Evolutionary conservation across 1,140 invertebrate genomes (phyloP).

Genomic region (Caenorhabditis brenneri): DNA sequence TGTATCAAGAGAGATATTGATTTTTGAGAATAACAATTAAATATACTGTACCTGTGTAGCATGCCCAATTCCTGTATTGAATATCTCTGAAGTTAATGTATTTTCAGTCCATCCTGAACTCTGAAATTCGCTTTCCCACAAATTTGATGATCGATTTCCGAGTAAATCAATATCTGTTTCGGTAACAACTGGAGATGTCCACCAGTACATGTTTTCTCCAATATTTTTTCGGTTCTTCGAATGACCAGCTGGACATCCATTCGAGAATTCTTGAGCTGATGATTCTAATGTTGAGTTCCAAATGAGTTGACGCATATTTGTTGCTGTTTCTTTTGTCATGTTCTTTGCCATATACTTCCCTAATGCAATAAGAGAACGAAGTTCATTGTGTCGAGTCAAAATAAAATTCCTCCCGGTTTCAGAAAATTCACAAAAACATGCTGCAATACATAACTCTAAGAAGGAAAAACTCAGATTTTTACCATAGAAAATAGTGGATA

Average conservation of each 20-base stretch:
- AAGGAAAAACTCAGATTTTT: background rate
- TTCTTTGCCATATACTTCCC: background rate
- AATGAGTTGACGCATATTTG: background rate
- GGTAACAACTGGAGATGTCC: background rate
- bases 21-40: too few relatives aligned
- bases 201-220: conserved; percentile 21
- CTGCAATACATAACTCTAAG: background rate
- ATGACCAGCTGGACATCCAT: background rate
- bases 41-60: conserved; percentile 35
- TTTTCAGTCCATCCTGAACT: conserved; percentile 12
- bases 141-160: background rate
- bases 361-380: background rate
- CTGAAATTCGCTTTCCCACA: conserved; percentile 46
- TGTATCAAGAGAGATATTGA: too few relatives aligned
- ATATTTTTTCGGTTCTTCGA: background rate
- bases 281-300: background rate
- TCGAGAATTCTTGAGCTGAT: background rate
- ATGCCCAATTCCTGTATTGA: conserved; percentile 44
- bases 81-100: background rate
- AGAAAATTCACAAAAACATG: background rate
- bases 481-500: background rate
- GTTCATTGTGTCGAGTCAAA: background rate
- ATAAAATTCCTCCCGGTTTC: background rate
- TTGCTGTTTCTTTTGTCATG: background rate
- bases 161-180: background rate